Evolutionary conservation across 2,113 vertebrate species (phyloP).

Genomic region (Urocitellus parryii): DNA sequence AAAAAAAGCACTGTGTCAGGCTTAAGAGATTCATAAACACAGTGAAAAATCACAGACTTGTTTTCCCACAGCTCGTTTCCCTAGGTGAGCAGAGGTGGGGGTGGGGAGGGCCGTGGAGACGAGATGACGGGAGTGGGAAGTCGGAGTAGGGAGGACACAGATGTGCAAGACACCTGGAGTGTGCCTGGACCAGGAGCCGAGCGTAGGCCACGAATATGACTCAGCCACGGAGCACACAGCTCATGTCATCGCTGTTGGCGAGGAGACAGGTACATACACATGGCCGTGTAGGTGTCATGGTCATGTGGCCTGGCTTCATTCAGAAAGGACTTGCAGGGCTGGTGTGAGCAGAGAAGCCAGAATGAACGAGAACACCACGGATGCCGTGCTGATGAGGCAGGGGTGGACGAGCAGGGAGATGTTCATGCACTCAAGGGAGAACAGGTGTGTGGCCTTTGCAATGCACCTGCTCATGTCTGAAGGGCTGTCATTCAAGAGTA

Average conservation of each 20-base stretch:
- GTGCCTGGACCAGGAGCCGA: not conserved
- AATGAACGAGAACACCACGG: not conserved
- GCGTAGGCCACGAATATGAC: not conserved
- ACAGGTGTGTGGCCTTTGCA: not conserved
- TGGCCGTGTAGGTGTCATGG: not conserved
- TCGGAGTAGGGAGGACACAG: not conserved
- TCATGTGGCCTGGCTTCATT: not conserved
- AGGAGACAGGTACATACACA: not conserved
- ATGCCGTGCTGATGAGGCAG: not conserved
- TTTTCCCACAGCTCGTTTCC: conserved; percentile 58
- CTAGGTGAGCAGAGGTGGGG: conserved; percentile 18
- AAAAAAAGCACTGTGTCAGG: conserved; percentile 35
- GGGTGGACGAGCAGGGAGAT: not conserved
- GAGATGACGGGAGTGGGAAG: not conserved
- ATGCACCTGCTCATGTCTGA: no score
- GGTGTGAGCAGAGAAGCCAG: not conserved
- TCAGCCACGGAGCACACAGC: not conserved
- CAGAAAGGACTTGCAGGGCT: not conserved
- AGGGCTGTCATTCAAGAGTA: not conserved
- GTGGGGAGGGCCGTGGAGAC: not conserved
- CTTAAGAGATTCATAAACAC: conserved; percentile 80
- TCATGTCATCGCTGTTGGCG: not conserved
- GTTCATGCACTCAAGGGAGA: no score
- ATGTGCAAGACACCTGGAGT: conserved; percentile 56
- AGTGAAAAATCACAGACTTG: conserved; percentile 61